A percentile compares a stretch with the other conserved stretches of the same genome.
Evolutionary conservation across 2,797 vertebrate genomes (phyloP).

Genomic region (Siniperca obscura): DNA sequence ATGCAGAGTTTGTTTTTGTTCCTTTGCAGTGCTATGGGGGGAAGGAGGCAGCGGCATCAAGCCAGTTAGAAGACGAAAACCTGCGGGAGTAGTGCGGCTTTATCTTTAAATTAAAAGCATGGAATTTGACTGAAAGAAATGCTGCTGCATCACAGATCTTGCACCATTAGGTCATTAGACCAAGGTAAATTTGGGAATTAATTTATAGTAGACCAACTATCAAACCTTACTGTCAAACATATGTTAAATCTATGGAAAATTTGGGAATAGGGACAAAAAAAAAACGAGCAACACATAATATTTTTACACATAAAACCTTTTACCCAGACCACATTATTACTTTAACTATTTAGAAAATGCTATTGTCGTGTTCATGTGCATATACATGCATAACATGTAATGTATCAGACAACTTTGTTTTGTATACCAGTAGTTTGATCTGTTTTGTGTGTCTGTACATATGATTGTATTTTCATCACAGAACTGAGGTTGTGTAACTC

Average conservation of each 20-base stretch:
- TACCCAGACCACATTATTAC: not conserved
- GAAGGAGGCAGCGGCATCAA: slow-evolving; percentile 1
- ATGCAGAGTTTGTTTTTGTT: slow-evolving; percentile 61
- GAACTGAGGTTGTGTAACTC: not conserved
- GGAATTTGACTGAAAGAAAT: not conserved
- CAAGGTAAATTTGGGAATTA: not conserved
- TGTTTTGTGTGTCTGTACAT: not conserved
- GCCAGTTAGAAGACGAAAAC: not conserved
- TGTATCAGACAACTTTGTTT: not conserved
- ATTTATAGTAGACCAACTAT: too few relatives aligned
- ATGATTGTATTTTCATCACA: not conserved
- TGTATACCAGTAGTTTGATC: not conserved
- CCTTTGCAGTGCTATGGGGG: not conserved
- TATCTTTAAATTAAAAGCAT: slow-evolving; percentile 36
- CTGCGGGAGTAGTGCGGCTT: not conserved
- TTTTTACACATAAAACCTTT: too few relatives aligned
- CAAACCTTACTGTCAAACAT: too few relatives aligned
- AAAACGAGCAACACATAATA: not conserved
- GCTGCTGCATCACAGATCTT: not conserved
- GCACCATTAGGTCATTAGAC: not conserved
- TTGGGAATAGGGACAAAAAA: too few relatives aligned
- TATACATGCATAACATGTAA: too few relatives aligned
- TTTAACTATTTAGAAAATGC: not conserved
- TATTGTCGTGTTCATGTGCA: not conserved
- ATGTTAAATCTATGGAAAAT: too few relatives aligned